phyloP scores from a whole-genome alignment of 2,888 invertebrate genomes.

The Neuroscelio doddi region DNA sequence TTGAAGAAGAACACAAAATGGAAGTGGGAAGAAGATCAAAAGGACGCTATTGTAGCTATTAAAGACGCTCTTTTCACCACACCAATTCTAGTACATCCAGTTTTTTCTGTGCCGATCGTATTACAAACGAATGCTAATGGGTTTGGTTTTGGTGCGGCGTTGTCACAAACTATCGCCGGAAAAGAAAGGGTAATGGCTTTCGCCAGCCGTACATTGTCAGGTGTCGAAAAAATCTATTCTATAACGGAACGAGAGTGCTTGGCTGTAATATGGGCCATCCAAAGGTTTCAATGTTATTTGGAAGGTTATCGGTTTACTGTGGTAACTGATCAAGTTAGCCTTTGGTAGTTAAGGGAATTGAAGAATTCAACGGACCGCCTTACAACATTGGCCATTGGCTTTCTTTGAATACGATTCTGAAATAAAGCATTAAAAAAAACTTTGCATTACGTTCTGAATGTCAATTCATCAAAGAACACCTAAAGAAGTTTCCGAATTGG shows the following conservation, averaged over 20 bases:
- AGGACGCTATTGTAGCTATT: not conserved
- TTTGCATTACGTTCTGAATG: no score
- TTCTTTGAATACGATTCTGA: no score
- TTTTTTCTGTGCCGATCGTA: constrained; percentile 37
- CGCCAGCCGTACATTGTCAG: constrained; percentile 30
- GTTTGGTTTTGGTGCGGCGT: constrained; percentile 32
- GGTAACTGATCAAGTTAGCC: constrained; percentile 44
- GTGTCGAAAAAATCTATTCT: constrained; percentile 31
- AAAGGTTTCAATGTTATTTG: constrained; percentile 25
- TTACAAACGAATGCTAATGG: constrained; percentile 41
- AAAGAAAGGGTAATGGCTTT: constrained; percentile 38
- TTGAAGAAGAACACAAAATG: not conserved
- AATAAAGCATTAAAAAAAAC: no score
- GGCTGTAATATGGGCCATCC: constrained; percentile 36
- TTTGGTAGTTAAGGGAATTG: no score
- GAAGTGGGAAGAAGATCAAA: constrained; percentile 7
- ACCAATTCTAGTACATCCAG: constrained; percentile 42
- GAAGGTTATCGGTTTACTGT: constrained; percentile 40
- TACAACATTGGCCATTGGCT: no score
- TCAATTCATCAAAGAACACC: no score
- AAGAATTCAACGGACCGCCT: no score
- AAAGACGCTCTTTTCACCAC: constrained; percentile 1
- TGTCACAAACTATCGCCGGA: constrained; percentile 43
- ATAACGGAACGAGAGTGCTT: constrained; percentile 43
- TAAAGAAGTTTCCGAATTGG: constrained; percentile 12